phyloP scores from a whole-genome alignment of 1,140 invertebrate species.

The Metaphire vulgaris region DNA sequence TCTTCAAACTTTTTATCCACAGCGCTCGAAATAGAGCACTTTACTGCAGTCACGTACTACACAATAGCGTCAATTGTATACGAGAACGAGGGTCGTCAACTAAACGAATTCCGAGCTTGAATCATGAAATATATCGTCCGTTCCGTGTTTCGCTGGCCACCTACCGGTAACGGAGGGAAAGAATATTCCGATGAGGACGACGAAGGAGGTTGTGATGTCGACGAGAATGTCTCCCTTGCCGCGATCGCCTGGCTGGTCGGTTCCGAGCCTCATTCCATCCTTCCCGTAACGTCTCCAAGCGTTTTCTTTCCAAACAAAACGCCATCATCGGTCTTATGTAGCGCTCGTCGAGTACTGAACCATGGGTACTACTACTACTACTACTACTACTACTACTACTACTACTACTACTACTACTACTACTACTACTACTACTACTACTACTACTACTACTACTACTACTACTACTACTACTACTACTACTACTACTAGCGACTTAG shows the following conservation, averaged over 20 bases:
- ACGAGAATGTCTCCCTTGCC: constrained; percentile 43
- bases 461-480: constrained; percentile 20
- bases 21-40: no score
- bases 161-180: constrained; percentile 96
- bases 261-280: constrained; percentile 38
- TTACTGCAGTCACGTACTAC: no score
- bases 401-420: constrained; percentile 20
- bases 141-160: no score
- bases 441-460: constrained; percentile 20
- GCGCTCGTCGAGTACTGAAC: no score
- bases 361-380: constrained; percentile 21
- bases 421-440: constrained; percentile 21
- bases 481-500: constrained; percentile 21
- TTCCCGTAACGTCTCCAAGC: constrained; percentile 38
- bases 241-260: constrained; percentile 33
- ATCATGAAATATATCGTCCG: no score
- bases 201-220: constrained; percentile 93
- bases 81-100: no score
- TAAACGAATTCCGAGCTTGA: no score
- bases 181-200: constrained; percentile 97
- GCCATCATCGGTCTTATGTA: no score
- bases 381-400: constrained; percentile 20
- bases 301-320: constrained; percentile 46
- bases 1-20: no score
- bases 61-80: no score